Base-by-base conservation (phyloP, 2,888 invertebrate species). In the Tachina lurida region DNA sequence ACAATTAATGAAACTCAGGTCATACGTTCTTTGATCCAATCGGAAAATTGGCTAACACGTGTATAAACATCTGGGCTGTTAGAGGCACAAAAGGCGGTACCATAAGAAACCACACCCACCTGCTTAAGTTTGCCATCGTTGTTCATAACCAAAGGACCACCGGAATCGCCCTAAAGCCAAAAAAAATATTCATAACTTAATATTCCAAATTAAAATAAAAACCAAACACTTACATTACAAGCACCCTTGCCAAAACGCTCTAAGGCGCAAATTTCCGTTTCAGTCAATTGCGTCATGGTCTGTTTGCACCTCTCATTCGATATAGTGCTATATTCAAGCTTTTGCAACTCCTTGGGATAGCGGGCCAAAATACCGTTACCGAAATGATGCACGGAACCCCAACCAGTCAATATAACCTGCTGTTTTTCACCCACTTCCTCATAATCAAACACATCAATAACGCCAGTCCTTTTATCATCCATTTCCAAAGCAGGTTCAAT, bases 101-200 rank as follows among this genome's bases (percentile, higher is more conserved):
- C 93, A 82, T 93, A 93, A 0, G 93, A 93, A 3, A 93, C 93
- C 0, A 93, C 88, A 47, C 93, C 93, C 10, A 93, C 91, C 85
- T 92, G 91, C 13, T 90, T 90, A 0, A 89, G 86, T 2, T 89
- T 87, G 1, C 91, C 91, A 3, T 89, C 90, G 17, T 87, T 90
- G 2, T 70, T 71, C 91, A 91, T 91, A 0, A 92, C 92, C 84
- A 93, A 86, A 15, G 93, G 93, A 31, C 93, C 93, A 17, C 93
- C 93, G 49, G 93, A 93, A 84, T 93, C 93, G 58, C 93, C 93
- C 93, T 93, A 5, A 5, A 39, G 70, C 45, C 31, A 39, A 22
- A 12, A 22, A 43, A 8, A 60, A 60, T 10, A 8, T 5, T 31
- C 9, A 31, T 5, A 22, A 31, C 8, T 10, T 5, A 60, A 60